Percentiles rank a stretch among this genome's conserved stretches.
Evolutionary conservation across 2,888 invertebrate genomes (phyloP).

Genomic region (Calameuta pallipes): DNA sequence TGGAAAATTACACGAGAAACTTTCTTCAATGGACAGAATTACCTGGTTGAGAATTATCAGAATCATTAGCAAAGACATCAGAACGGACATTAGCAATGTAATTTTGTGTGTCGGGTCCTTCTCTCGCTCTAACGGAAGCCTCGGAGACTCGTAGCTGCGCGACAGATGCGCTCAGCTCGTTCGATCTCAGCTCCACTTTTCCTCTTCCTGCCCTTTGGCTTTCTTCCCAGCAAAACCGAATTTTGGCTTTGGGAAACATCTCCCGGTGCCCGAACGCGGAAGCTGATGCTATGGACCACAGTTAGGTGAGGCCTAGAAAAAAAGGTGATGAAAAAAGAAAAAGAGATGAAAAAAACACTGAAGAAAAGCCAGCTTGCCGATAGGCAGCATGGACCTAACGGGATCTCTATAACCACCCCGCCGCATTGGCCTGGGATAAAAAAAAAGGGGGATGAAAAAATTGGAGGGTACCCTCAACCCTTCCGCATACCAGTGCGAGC

Average conservation of each 20-base stretch:
- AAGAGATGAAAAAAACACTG: constrained; percentile 16
- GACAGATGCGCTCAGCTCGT: not conserved
- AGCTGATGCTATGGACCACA: constrained; percentile 46
- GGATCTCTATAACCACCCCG: constrained; percentile 41
- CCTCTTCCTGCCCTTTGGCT: not conserved
- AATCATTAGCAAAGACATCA: not conserved
- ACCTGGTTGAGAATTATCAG: not conserved
- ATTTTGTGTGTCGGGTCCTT: not conserved
- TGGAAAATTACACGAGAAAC: not conserved
- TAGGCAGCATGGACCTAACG: constrained; percentile 41
- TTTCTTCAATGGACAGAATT: not conserved
- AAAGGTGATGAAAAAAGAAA: constrained; percentile 24
- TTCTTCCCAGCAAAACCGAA: constrained; percentile 1
- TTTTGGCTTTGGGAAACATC: not conserved
- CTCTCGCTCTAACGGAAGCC: not conserved
- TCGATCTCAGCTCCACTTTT: not conserved
- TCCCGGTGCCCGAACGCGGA: constrained; percentile 43
- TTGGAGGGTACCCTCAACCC: constrained; percentile 42
- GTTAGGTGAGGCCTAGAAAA: constrained; percentile 42
- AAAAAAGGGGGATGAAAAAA: constrained; percentile 23
- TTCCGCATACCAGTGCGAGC: constrained; percentile 47
- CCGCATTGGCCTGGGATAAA: constrained; percentile 10
- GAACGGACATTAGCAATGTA: not conserved
- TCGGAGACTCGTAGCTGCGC: not conserved
- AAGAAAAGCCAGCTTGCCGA: constrained; percentile 28